Base-by-base conservation (phyloP, 2,888 invertebrate genomes). In the Tiphia femorata region DNA sequence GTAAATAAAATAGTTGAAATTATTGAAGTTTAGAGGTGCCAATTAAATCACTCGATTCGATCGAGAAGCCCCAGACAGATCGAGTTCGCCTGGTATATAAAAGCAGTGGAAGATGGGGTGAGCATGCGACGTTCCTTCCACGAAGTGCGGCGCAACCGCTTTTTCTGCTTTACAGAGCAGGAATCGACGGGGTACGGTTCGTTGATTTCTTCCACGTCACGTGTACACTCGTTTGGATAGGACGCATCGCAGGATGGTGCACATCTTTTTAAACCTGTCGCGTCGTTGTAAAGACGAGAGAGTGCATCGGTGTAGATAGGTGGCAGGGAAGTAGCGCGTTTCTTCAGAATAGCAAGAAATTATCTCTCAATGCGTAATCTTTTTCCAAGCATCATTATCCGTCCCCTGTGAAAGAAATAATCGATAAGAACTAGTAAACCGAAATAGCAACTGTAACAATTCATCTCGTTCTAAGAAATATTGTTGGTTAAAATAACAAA, bases 151-250 rank as follows among this genome's bases (percentile, higher is more conserved):
- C 10, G 21, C 29, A 12, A 30, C 30, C 37, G 23, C 41, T 48
- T 58, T 71, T 68, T 62, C 62, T 55, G 61, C 66, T 61, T 61
- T 46, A 44, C 37, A 49, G 42, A 58, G 59, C 60, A 49, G 54
- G 58, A 68, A 72, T 70, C 69, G 70, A 59, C 63, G 53, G 48
- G 49, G 52, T 49, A 67, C 63, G 70, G 65, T 65, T 63, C 62
- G 59, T 55, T 64, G 62, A 57, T 66, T 72, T 58, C 47, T 58
- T 50, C 53, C 52, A 43, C 58, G 44, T 54, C 33, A 38, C 51
- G 37, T 46, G 56, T 48, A 58, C 59, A 56, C 61, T 61, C 64
- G 62, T 68, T 67, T 63, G 51, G 49, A 54, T 49, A 50, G 43
- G 44, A 48, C 33, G 57, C 55, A 46, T 54, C 49, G 47, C 25